Evolutionary conservation across 1,140 invertebrate genomes (phyloP).

Genomic region (Manduca sexta): DNA sequence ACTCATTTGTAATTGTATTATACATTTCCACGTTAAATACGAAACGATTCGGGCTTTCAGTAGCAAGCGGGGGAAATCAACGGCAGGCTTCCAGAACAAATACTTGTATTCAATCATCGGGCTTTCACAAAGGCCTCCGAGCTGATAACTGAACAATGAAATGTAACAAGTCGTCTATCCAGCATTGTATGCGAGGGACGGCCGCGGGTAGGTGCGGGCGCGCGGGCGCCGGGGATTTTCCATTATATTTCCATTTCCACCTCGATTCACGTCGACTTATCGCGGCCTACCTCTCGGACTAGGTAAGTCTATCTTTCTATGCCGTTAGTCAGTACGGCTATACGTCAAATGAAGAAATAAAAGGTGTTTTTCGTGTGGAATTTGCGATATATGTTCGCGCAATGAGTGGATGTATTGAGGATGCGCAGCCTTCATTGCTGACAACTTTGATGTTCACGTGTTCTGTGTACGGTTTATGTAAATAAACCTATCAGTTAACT

Average conservation of each 20-base stretch:
- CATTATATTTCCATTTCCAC: slow-evolving; percentile 73
- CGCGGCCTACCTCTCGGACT: slow-evolving; percentile 63
- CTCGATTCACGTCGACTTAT: slow-evolving; percentile 66
- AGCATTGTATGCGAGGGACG: slow-evolving; percentile 56
- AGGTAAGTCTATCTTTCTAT: slow-evolving; percentile 69
- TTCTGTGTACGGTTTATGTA: slow-evolving; percentile 2
- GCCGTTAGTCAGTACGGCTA: slow-evolving; percentile 52
- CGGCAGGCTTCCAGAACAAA: slow-evolving; percentile 63
- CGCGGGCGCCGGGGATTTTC: slow-evolving; percentile 37
- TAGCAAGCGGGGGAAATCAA: slow-evolving; percentile 59
- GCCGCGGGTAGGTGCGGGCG: slow-evolving; percentile 9
- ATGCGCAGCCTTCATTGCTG: slow-evolving; percentile 1
- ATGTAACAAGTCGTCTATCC: slow-evolving; percentile 70
- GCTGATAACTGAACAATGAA: slow-evolving; percentile 72
- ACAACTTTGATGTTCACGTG: background rate
- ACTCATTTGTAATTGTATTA: slow-evolving; percentile 43
- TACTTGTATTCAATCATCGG: slow-evolving; percentile 70
- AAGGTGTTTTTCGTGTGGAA: slow-evolving; percentile 21
- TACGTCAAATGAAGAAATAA: slow-evolving; percentile 28
- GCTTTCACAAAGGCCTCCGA: slow-evolving; percentile 63
- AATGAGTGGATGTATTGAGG: background rate
- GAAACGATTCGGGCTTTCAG: slow-evolving; percentile 48
- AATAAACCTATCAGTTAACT: slow-evolving; percentile 8
- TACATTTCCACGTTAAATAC: slow-evolving; percentile 36
- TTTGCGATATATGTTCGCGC: slow-evolving; percentile 2